Evolutionary conservation across 2,888 invertebrate genomes (phyloP), one percentile per base, ranked within the genome.

Genomic region (Parnassius smintheus): DNA sequence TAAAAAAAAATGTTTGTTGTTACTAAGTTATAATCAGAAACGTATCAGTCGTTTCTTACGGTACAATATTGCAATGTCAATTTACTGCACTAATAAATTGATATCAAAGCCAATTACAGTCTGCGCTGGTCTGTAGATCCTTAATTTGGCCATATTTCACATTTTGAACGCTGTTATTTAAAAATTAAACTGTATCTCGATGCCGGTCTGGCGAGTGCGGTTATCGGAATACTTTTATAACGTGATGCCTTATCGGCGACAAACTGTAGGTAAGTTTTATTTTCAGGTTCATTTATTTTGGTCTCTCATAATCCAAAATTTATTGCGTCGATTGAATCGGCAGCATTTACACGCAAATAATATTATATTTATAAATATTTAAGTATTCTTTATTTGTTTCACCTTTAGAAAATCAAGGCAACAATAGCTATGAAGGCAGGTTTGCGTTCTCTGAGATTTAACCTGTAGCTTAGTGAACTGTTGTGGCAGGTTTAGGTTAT

Each of bases 71-170:
- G 44, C 42, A 44, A 42, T 11, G 44, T 56, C 46, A 22, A 22
- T 56, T 2, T 18, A 9, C 35, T 12, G 56, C 13, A 10, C 22
- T 57, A 10, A 41, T 49, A 49, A 49, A 57, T 49, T 57, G 35
- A n/a, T 35, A 49, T 35, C 25, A 49, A 35, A 8, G 13, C 56
- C 41, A 49, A 49, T 41, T 49, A 57, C 25, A 7, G 49, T 13
- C 1, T 8, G 8, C 13, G 13, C 49, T 49, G 13, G 13, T 13
- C 49, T 13, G n/a, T 7, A 9, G 13, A 49, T 13, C 49, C 8
- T 13, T 49, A 49, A 13, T n/a, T 46, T 46, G 35, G 35, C 4
- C 35, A 11, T 13, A 9, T 49, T 12, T 18, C 13, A 49, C 9
- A 49, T 49, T 13, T 49, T 49, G n/a, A 49, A 49, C 13, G 49